A percentile compares a stretch with the other conserved stretches of the same genome.
Evolutionary conservation across 2,113 vertebrate species (phyloP).

Genomic region (Zosterops lateralis): DNA sequence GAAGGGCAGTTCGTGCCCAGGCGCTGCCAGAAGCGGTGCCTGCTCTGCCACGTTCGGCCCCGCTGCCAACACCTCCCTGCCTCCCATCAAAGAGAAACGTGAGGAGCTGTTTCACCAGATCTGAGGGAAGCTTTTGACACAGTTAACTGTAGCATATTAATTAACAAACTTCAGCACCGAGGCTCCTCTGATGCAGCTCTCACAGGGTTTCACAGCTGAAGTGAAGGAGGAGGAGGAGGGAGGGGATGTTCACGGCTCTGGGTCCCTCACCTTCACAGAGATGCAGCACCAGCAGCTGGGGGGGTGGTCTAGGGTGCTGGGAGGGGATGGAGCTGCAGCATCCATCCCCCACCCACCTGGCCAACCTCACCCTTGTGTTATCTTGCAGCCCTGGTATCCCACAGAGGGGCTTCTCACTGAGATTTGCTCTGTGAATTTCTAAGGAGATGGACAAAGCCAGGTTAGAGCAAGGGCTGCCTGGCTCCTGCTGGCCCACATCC

Average conservation of each 20-base stretch:
- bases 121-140: constrained; percentile 45
- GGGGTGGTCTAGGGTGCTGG: neutral
- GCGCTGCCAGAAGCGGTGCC: accelerated
- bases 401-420: neutral
- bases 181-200: neutral
- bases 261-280: neutral
- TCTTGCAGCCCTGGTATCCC: neutral
- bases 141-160: constrained; percentile 48
- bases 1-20: neutral
- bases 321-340: neutral
- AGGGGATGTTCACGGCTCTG: neutral
- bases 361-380: neutral
- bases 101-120: constrained; percentile 3
- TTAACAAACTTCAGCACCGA: constrained; percentile 27
- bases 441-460: neutral
- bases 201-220: constrained; percentile 13
- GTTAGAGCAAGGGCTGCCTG: neutral
- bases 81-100: constrained; percentile 22
- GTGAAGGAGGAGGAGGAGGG: neutral
- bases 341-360: neutral
- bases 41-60: accelerated
- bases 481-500: neutral
- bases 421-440: neutral
- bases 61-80: neutral
- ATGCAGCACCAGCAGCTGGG: accelerated